phyloP scores from a whole-genome alignment of 2,797 vertebrate species.

The Trichosurus vulpecula region DNA sequence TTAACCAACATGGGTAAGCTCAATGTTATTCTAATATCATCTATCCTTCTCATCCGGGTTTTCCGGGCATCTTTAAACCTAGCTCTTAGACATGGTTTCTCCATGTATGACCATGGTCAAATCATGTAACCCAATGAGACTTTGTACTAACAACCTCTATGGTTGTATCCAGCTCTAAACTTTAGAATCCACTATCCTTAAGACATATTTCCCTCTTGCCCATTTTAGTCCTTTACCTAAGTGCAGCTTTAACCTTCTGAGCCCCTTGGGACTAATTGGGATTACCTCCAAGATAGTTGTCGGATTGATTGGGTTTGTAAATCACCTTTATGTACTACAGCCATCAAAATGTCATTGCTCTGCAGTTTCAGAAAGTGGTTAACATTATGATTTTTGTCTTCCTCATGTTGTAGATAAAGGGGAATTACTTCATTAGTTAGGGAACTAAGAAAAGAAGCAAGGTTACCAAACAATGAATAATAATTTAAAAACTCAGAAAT shows the following conservation, averaged over 20 bases:
- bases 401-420: slow-evolving; percentile 47
- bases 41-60: background rate
- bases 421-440: background rate
- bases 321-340: rapidly evolving
- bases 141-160: background rate
- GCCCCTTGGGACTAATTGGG: too few species aligned
- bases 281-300: too few species aligned
- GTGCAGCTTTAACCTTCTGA: background rate
- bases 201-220: background rate
- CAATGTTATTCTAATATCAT: background rate
- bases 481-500: slow-evolving; percentile 39
- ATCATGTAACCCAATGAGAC: background rate
- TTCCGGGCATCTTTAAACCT: background rate
- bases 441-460: slow-evolving; percentile 21
- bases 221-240: background rate
- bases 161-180: background rate
- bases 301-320: background rate
- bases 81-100: background rate
- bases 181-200: background rate
- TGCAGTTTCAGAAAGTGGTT: background rate
- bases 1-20: background rate
- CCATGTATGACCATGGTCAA: background rate
- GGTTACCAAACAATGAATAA: slow-evolving; percentile 40
- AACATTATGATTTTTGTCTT: background rate
- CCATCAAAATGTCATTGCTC: background rate